These are phyloP conservation scores for Lycocorax pyrrhopterus DNA, from an alignment of 2,113 vertebrate genomes.

Conservation along the genomic window DNA sequence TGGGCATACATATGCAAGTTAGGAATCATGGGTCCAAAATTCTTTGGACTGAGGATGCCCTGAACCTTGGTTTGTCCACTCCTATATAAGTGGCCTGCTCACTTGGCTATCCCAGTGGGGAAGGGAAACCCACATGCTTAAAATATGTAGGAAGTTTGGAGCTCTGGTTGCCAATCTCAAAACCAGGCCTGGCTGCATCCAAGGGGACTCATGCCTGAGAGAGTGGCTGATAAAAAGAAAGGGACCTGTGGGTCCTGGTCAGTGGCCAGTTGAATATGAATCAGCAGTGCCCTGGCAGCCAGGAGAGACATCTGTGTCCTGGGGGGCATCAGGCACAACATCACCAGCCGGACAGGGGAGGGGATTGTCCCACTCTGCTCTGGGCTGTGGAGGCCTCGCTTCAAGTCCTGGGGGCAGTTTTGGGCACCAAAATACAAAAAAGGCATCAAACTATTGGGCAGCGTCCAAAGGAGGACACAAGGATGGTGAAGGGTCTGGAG, in stretches of 20 bases:
- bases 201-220: neutral
- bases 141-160: neutral
- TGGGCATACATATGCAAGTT: neutral
- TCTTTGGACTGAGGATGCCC: neutral
- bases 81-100: neutral
- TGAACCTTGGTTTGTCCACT: neutral
- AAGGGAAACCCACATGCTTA: neutral
- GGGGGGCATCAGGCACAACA: neutral
- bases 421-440: neutral
- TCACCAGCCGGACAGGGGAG: fast-evolving
- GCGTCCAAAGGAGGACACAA: neutral
- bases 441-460: neutral
- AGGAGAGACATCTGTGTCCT: neutral
- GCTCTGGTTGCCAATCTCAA: neutral
- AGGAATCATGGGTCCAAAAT: neutral
- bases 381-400: neutral
- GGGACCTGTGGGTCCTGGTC: neutral
- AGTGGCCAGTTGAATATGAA: neutral
- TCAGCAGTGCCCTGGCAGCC: neutral
- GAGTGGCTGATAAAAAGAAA: neutral
- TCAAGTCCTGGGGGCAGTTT: neutral
- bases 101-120: neutral
- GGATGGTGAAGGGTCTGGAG: neutral
- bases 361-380: neutral
- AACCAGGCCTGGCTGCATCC: neutral